A percentile compares a stretch with the other conserved stretches of the same genome.
phyloP scores from a whole-genome alignment of 2,113 vertebrate genomes.

The Melanerpes aurifrons region DNA sequence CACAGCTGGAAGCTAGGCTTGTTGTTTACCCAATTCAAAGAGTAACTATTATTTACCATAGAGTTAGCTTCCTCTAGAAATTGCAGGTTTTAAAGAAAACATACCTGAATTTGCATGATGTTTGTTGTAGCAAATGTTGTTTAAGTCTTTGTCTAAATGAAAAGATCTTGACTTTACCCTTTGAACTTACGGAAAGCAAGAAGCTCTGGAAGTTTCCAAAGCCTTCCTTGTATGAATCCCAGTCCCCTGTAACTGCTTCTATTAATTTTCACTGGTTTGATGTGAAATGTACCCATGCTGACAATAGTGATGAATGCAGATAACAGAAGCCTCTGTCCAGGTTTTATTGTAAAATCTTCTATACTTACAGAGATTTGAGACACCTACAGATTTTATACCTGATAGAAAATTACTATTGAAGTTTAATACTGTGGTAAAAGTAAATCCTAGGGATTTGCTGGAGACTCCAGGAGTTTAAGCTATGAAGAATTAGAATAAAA shows the following conservation, averaged over 20 bases:
- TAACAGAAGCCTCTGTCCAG: not conserved
- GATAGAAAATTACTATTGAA: slow-evolving; percentile 47
- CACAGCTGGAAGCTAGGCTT: not conserved
- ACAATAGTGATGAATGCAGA: not conserved
- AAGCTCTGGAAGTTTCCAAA: not conserved
- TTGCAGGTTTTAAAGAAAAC: not conserved
- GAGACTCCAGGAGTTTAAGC: slow-evolving; percentile 27
- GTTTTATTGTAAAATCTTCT: slow-evolving; percentile 28
- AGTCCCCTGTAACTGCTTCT: not conserved
- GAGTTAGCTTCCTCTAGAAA: slow-evolving; percentile 7
- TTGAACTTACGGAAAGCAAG: not conserved
- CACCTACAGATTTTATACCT: slow-evolving; percentile 34
- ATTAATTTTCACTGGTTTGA: not conserved
- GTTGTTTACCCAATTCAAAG: not conserved
- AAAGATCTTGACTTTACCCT: not conserved
- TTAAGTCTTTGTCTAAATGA: not conserved
- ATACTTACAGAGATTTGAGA: slow-evolving; percentile 8
- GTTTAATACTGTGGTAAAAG: slow-evolving; percentile 30
- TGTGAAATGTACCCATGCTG: not conserved
- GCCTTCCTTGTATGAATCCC: not conserved
- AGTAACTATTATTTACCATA: slow-evolving; percentile 6
- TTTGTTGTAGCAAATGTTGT: slow-evolving; percentile 4
- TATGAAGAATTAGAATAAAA: slow-evolving; percentile 55
- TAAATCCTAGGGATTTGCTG: slow-evolving; percentile 48
- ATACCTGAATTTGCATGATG: not conserved